These are phyloP conservation scores for Cyprinella venusta DNA, from an alignment of 2,797 vertebrate genomes.

Conservation along the genomic window DNA sequence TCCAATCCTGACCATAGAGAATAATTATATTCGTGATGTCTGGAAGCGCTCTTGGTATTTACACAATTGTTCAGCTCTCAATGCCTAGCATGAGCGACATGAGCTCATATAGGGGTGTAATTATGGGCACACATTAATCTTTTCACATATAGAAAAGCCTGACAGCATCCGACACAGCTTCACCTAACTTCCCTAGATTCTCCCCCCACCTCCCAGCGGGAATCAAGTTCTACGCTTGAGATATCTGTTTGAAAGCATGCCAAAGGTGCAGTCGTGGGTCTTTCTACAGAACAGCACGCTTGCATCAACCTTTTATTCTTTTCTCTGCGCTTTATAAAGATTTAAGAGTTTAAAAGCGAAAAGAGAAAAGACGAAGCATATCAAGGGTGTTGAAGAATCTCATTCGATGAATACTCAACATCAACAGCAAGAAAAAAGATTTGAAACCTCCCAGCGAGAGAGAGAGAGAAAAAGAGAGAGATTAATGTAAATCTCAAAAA, in stretches of 20 bases:
- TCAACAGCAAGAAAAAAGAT: constrained; percentile 47
- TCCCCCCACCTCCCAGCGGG: constrained; percentile 50
- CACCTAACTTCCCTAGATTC: constrained; percentile 70
- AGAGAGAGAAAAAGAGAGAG: constrained; percentile 62
- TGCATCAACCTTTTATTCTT: constrained; percentile 50
- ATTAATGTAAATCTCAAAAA: constrained; percentile 85
- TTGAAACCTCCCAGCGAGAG: constrained; percentile 61
- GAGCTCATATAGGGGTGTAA: constrained; percentile 26
- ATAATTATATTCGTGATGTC: constrained; percentile 21
- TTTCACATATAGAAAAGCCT: constrained; percentile 18
- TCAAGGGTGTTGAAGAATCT: constrained; percentile 56
- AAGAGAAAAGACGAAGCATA: constrained; percentile 61
- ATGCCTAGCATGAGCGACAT: constrained; percentile 11
- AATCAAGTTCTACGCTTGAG: constrained; percentile 53
- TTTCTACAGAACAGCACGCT: constrained; percentile 15
- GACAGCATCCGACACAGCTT: constrained; percentile 52
- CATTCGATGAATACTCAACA: constrained; percentile 74
- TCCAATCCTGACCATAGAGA: constrained; percentile 8
- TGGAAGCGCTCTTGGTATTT: constrained; percentile 3
- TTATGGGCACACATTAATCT: constrained; percentile 15
- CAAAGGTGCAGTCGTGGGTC: constrained; percentile 63
- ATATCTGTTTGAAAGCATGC: constrained; percentile 67
- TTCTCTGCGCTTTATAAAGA: constrained; percentile 60
- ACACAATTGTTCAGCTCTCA: constrained; percentile 11
- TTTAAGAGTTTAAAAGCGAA: constrained; percentile 73